A percentile compares a stretch with the other conserved stretches of the same genome.
phyloP scores from a whole-genome alignment of 2,113 vertebrate genomes.

The Pleuronectes platessa region DNA sequence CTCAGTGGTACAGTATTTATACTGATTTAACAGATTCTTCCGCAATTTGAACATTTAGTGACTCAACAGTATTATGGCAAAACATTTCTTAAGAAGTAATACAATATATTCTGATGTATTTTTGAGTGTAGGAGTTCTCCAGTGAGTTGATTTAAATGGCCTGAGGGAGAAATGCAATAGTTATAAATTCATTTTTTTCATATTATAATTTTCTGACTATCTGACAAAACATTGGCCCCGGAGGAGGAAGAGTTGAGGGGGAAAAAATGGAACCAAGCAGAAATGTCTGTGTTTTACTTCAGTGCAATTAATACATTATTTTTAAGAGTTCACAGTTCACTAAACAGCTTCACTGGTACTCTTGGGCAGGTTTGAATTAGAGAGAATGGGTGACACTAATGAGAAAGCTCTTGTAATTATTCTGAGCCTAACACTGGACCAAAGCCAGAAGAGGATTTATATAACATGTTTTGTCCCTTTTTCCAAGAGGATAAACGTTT shows the following conservation, averaged over 20 bases:
- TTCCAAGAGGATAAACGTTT: background rate
- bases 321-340: conserved; percentile 10
- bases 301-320: conserved; percentile 1
- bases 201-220: conserved; percentile 14
- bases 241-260: background rate
- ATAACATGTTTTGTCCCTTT: no score
- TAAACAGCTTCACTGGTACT: background rate
- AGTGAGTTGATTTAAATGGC: conserved; percentile 25
- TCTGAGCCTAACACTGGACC: background rate
- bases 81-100: background rate
- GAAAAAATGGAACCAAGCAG: background rate
- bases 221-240: conserved; percentile 8
- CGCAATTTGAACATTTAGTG: background rate
- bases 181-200: conserved; percentile 28
- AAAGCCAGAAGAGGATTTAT: background rate
- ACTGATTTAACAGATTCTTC: conserved; percentile 1
- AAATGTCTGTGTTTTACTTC: conserved; percentile 5
- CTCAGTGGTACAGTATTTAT: background rate
- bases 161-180: background rate
- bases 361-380: background rate
- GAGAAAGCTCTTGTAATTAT: conserved; percentile 13
- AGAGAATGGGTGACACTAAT: background rate
- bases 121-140: conserved; percentile 11
- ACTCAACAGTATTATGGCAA: conserved; percentile 21
- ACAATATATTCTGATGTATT: background rate